Conservation (phyloP, 2,888 invertebrate genomes). For the Drosophila trichaetosa region DNA sequence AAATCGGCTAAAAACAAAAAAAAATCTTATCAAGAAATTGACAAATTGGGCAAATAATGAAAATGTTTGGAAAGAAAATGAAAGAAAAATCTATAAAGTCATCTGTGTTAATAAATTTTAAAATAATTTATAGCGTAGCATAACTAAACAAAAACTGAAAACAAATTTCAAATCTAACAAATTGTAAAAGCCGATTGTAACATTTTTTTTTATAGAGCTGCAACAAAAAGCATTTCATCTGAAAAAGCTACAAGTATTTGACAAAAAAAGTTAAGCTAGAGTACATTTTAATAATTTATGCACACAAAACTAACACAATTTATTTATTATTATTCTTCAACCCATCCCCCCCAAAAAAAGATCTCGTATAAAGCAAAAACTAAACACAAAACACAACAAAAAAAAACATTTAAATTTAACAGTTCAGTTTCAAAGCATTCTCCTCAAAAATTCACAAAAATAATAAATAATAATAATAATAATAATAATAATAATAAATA, state of each 20-base stretch:
- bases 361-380: slow-evolving; percentile 39
- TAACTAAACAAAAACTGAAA: slow-evolving; percentile 53
- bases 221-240: slow-evolving; percentile 34
- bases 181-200: slow-evolving; percentile 32
- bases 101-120: slow-evolving; percentile 85
- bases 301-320: slow-evolving; percentile 40
- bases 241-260: slow-evolving; percentile 33
- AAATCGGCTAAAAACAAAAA: slow-evolving; percentile 15
- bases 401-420: not conserved
- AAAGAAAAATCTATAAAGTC: slow-evolving; percentile 83
- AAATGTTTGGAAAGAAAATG: slow-evolving; percentile 58
- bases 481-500: slow-evolving; percentile 5
- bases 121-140: slow-evolving; percentile 80
- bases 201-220: slow-evolving; percentile 32
- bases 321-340: slow-evolving; percentile 40
- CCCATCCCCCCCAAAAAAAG: slow-evolving; percentile 30
- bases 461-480: not conserved
- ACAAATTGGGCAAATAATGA: slow-evolving; percentile 54
- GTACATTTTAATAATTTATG: slow-evolving; percentile 37
- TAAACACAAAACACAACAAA: slow-evolving; percentile 1
- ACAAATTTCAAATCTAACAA: slow-evolving; percentile 37
- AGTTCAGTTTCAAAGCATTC: not conserved
- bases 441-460: not conserved
- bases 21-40: no score
- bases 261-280: slow-evolving; percentile 52